These are phyloP conservation scores for Micromussa lordhowensis DNA, from an alignment of 92 coral and sea anemone species.

Conservation along the genomic window DNA sequence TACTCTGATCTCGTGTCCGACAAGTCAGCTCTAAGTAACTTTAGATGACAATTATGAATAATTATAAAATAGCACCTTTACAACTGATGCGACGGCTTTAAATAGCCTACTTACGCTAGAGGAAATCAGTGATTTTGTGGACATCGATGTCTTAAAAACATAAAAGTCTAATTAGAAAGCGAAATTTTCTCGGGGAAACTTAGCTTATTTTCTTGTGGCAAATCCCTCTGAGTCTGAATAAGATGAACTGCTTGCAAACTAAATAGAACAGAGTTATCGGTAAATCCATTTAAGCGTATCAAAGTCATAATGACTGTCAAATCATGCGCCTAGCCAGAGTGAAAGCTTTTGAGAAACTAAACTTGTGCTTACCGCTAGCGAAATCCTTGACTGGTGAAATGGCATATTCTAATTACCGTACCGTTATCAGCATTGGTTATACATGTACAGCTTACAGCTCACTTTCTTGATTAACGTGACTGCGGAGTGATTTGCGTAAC, in stretches of 20 bases:
- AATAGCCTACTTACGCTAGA: neutral
- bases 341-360: neutral
- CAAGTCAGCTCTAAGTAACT: no score
- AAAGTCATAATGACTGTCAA: neutral
- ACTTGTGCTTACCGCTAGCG: constrained; percentile 18
- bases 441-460: neutral
- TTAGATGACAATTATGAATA: constrained; percentile 4
- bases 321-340: neutral
- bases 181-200: neutral
- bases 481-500: constrained; percentile 25
- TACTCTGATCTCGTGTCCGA: neutral
- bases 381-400: neutral
- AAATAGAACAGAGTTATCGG: neutral
- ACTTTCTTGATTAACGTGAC: constrained; percentile 20
- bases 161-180: neutral
- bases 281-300: constrained; percentile 11
- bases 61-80: neutral
- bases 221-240: neutral
- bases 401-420: neutral
- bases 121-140: neutral
- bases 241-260: neutral
- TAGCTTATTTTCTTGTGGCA: neutral
- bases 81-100: neutral
- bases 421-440: neutral
- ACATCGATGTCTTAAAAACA: neutral